Base-by-base conservation (phyloP, 2,797 vertebrate species). In the Coilia nasus region DNA sequence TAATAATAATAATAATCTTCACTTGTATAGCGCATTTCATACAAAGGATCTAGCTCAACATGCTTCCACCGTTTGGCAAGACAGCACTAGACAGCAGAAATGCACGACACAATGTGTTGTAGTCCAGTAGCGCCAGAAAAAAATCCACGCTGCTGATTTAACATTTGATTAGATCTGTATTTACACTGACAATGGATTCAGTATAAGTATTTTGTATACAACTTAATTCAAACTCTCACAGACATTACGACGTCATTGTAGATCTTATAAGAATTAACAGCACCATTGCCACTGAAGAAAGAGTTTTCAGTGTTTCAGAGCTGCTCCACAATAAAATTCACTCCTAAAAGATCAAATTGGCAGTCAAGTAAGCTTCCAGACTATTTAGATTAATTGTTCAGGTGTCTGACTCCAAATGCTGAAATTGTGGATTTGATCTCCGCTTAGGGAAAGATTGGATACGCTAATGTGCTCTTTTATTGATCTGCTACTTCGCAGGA, bases 381-480 rank as follows among this genome's bases (percentile, higher is more conserved):
- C 35, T 31, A 78, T 78, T 78, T 44, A 78, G 71, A 78, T 78
- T 78, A 78, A 78, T 78, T 78, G 71, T 78, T 78, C 35, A 78
- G 71, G 71, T 78, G 71, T 78, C 71, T 78, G 71, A 78, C 71
- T 78, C 71, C 71, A 78, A 31, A 78, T 78, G 71, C 71, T 78
- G 71, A 78, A 78, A 78, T 78, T 78, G 71, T 78, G 71, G 35
- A 78, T 78, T 78, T 78, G 71, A 78, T 78, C 71, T 35, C 71
- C 71, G 31, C 71, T 78, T 44, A 78, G 71, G 71, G 71, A 78
- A 44, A 78, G 71, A 78, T 44, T 78, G 71, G 71, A 41, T 78
- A 78, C 71, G 35, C 71, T 78, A 78, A 78, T 78, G 71, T 78
- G 71, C 71, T 44, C 35, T 78, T 78, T 78, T 78, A 78, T 78